Evolutionary conservation across 35 echinoderm and acorn worm genomes (phyloP).

Genomic region (Heliocidaris tuberculata): DNA sequence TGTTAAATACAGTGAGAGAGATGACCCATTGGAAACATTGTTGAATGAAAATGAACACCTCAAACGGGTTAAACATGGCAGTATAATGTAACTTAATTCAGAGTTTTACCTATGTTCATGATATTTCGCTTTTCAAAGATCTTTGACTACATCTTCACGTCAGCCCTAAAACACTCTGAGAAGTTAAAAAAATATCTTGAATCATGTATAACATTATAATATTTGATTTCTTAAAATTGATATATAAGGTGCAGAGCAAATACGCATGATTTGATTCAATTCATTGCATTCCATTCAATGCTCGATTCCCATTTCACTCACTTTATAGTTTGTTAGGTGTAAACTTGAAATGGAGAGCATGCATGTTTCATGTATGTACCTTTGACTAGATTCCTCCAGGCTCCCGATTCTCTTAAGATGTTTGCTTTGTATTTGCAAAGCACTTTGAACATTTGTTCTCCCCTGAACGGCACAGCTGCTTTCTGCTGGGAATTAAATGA

Average conservation of each 20-base stretch:
- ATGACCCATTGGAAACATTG: too few species aligned
- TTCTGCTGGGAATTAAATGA: background rate
- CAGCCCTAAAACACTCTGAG: background rate
- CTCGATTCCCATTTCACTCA: background rate
- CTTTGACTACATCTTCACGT: background rate
- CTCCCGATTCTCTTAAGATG: background rate
- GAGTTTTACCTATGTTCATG: too few species aligned
- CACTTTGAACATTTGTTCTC: constrained; percentile 17
- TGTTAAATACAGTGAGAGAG: too few species aligned
- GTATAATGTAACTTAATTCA: background rate
- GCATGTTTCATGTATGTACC: background rate
- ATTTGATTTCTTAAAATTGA: background rate
- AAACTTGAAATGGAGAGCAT: background rate
- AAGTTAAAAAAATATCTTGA: background rate
- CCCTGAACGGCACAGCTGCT: background rate
- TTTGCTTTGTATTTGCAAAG: constrained; percentile 11
- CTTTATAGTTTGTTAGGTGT: background rate
- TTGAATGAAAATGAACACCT: background rate
- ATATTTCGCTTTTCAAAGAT: background rate
- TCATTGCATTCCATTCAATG: background rate
- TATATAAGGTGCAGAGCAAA: background rate
- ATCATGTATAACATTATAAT: background rate
- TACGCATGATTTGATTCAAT: background rate
- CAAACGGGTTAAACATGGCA: background rate
- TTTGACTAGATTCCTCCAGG: background rate